Evolutionary conservation across 2,888 invertebrate species (phyloP), one percentile per base, ranked within the genome.

Genomic region (Cenopis cana): DNA sequence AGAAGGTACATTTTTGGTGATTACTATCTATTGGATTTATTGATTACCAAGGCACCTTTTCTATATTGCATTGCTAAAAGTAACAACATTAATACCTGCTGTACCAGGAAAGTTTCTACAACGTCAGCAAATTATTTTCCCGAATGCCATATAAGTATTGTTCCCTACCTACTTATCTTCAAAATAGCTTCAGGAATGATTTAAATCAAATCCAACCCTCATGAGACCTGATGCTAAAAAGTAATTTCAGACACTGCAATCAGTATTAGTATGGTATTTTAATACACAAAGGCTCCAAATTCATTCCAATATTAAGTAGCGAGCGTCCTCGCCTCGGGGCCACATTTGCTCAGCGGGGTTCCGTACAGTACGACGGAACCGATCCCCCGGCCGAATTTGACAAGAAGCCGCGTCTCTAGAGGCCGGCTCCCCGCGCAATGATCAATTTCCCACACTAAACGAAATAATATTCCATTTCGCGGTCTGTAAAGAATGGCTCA

Each of bases 391-490:
- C 77, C 76, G 83, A 85, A 84, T 84, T 84, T 83, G 84, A 86
- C 85, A 85, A 83, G 83, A 82, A 83, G 81, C 80, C 78, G 78
- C 84, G 80, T 86, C 88, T 89, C 88, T 76, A 67, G 85, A 75
- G 85, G 82, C 78, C 78, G 76, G 79, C 77, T 80, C 83, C 82
- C 76, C 75, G 80, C 82, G 81, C 79, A 81, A 82, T 85, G 87
- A 90, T 89, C 86, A 89, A 88, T 90, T 88, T 87, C 85, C 81
- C 86, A 82, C 82, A 80, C 86, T 83, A 85, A 86, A 86, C 84
- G 83, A 82, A 87, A 88, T 89, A 87, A 89, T 88, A 88, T 87
- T 85, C 82, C 84, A 82, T 86, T 85, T 83, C 81, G 81, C 80
- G 79, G 84, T 83, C 83, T 85, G 80, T 76, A 75, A 79, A 82